Evolutionary conservation across 2,113 vertebrate genomes (phyloP).

Genomic region (Felis chaus): DNA sequence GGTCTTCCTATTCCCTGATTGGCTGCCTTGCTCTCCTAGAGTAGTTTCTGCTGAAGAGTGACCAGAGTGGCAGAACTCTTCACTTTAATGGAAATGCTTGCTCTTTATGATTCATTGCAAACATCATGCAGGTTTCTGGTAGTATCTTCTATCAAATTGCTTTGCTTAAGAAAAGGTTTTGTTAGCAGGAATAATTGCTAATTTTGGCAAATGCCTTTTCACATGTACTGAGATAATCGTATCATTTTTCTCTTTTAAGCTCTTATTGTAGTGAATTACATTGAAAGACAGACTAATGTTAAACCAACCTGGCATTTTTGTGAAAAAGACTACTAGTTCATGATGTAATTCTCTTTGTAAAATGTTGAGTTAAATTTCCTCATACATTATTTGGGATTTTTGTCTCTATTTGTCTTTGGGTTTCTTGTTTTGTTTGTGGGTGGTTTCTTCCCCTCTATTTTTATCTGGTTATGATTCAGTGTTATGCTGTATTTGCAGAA

Average conservation of each 20-base stretch:
- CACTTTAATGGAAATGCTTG: neutral
- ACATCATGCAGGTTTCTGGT: neutral
- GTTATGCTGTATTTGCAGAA: conserved; percentile 36
- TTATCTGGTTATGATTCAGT: conserved; percentile 30
- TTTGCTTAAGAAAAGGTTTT: neutral
- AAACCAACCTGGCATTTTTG: neutral
- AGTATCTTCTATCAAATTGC: neutral
- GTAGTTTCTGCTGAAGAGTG: neutral
- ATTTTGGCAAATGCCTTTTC: neutral
- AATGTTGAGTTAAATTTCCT: neutral
- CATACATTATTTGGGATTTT: neutral
- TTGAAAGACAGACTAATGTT: neutral
- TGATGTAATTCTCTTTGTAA: conserved; percentile 1
- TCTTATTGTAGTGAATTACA: neutral
- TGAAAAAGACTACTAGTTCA: neutral
- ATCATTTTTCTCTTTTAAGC: neutral
- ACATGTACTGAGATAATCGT: neutral
- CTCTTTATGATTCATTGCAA: neutral
- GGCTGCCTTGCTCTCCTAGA: neutral
- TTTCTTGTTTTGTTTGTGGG: conserved; percentile 9
- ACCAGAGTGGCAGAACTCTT: neutral
- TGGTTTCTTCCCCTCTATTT: neutral
- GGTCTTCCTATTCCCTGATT: neutral
- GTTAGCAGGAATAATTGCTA: neutral
- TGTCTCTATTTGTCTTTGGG: conserved; percentile 40